phyloP scores from a whole-genome alignment of 2,113 vertebrate genomes.

The Barbus barbus region DNA sequence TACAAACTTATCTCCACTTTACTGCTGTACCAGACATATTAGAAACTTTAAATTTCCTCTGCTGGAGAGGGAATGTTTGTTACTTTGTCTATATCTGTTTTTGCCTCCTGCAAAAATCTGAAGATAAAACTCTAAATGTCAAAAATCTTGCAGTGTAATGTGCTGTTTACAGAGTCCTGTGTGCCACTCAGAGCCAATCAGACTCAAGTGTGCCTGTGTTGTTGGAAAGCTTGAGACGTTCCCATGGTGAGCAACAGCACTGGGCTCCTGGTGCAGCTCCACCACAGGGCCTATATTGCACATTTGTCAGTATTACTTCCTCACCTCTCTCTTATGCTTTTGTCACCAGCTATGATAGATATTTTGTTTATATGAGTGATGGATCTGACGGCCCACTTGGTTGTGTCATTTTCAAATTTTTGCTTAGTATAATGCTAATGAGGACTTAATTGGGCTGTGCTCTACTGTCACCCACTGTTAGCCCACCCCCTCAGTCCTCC shows the following conservation, averaged over 20 bases:
- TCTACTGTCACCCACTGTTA: slow-evolving; percentile 23
- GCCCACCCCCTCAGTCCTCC: slow-evolving; percentile 14
- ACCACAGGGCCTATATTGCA: background rate
- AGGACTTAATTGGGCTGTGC: slow-evolving; percentile 12
- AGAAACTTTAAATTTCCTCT: background rate
- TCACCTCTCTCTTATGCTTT: background rate
- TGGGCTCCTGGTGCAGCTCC: slow-evolving; percentile 31
- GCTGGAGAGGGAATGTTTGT: background rate
- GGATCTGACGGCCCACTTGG: background rate
- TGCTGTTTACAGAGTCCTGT: slow-evolving; percentile 15
- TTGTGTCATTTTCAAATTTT: background rate
- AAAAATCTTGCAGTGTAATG: background rate
- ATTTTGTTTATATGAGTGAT: background rate
- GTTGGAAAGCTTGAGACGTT: slow-evolving; percentile 39
- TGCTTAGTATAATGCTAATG: slow-evolving; percentile 22
- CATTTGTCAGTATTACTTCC: background rate
- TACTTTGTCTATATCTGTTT: background rate
- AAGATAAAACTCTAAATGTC: slow-evolving; percentile 3
- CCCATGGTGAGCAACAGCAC: slow-evolving; percentile 44
- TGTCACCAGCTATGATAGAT: background rate
- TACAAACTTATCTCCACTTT: slow-evolving; percentile 24
- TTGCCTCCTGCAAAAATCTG: background rate
- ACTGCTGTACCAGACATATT: background rate
- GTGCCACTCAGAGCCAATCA: background rate
- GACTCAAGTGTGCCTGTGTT: slow-evolving; percentile 38